phyloP scores from a whole-genome alignment of 2,797 vertebrate genomes.

The Propithecus deckenii region DNA sequence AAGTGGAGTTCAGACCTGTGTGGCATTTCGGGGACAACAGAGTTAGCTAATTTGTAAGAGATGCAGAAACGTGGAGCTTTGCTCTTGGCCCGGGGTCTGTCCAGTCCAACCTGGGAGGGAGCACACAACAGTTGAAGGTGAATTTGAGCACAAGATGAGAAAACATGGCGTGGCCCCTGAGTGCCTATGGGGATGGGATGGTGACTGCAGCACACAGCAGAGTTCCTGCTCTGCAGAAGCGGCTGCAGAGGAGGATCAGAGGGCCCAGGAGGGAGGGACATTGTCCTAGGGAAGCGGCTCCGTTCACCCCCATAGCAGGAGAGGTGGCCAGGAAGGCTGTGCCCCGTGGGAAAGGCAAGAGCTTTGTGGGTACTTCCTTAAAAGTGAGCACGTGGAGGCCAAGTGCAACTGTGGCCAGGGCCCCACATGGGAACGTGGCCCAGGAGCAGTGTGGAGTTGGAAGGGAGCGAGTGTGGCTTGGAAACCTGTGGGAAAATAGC shows the following conservation, averaged over 20 bases:
- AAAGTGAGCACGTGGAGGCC: background rate
- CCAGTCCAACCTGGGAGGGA: background rate
- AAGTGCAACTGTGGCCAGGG: background rate
- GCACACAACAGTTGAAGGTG: background rate
- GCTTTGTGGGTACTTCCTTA: background rate
- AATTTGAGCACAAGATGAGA: background rate
- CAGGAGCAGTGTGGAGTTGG: background rate
- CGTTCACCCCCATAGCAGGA: background rate
- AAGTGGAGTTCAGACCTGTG: background rate
- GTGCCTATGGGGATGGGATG: background rate
- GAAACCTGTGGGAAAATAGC: background rate
- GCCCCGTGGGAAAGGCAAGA: background rate
- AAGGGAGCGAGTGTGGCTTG: background rate
- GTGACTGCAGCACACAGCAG: background rate
- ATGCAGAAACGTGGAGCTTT: background rate
- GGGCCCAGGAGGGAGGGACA: background rate
- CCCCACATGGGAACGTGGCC: background rate
- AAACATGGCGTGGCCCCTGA: background rate
- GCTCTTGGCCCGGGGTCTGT: background rate
- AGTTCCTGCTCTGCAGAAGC: background rate
- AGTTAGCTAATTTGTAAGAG: background rate
- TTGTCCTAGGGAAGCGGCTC: background rate
- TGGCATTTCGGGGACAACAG: background rate
- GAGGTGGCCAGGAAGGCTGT: background rate
- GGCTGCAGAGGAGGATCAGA: background rate